A percentile compares a stretch with the other conserved stretches of the same genome.
phyloP scores from a whole-genome alignment of 2,797 vertebrate genomes.

The Gallinago nigripennis region DNA sequence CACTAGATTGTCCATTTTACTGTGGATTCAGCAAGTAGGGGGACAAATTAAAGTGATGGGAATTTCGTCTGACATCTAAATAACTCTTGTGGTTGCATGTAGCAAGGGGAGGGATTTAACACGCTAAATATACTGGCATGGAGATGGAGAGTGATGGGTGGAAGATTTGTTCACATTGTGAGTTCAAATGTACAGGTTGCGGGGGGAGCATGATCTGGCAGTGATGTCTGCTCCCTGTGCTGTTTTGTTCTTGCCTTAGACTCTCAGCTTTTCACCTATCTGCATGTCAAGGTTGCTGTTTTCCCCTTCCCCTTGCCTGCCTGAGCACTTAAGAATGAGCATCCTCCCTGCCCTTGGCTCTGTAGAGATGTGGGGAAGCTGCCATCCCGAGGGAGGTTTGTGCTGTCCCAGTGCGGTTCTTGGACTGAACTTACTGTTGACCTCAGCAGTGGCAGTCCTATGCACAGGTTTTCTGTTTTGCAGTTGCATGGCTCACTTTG shows the following conservation, averaged over 20 bases:
- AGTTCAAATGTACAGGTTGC: not conserved
- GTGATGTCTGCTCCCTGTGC: not conserved
- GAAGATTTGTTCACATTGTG: not conserved
- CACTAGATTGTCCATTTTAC: not conserved
- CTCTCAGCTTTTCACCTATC: not conserved
- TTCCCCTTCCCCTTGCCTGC: not conserved
- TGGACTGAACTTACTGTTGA: not conserved
- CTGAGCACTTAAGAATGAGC: not conserved
- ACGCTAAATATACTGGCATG: not conserved
- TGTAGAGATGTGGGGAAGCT: not conserved
- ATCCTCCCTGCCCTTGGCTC: not conserved
- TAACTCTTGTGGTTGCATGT: not conserved
- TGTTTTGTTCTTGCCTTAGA: not conserved
- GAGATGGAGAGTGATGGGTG: not conserved
- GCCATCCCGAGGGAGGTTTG: not conserved
- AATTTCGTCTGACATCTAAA: not conserved
- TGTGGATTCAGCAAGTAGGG: not conserved
- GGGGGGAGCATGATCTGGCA: not conserved
- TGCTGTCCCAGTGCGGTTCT: not conserved
- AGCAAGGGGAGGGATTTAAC: not conserved
- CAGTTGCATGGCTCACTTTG: not conserved
- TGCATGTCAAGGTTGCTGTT: not conserved
- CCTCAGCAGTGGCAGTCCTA: not conserved
- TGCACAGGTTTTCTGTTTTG: not conserved
- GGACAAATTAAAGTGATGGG: not conserved